A percentile compares a stretch with the other conserved stretches of the same genome.
Conservation (phyloP, 2,888 invertebrate genomes). For the Glyphotaelius pellucidus region DNA sequence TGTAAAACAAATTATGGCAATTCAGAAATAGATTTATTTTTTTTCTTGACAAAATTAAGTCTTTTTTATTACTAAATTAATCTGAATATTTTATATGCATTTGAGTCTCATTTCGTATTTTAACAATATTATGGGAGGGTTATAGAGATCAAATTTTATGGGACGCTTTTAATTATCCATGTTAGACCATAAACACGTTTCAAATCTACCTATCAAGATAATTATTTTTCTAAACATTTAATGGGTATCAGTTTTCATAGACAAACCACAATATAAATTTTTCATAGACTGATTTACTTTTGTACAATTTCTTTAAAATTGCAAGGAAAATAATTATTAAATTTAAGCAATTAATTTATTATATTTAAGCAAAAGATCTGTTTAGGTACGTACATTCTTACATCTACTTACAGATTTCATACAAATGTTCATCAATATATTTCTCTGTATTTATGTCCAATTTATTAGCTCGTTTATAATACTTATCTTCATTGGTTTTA, state of each 20-base stretch:
- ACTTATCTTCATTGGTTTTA: conserved; percentile 62
- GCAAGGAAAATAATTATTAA: background rate
- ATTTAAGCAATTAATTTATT: no score
- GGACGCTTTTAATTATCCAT: background rate
- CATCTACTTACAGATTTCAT: no score
- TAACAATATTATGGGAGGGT: background rate
- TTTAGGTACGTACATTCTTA: no score
- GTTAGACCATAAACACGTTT: background rate
- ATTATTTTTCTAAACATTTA: background rate
- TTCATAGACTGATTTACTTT: background rate
- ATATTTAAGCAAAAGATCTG: no score
- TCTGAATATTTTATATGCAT: conserved; percentile 38
- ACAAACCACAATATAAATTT: background rate
- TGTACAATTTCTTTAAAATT: background rate
- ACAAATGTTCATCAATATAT: no score
- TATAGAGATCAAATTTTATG: conserved; percentile 34
- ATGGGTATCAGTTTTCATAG: background rate
- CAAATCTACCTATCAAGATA: background rate
- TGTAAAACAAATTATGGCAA: conserved; percentile 45
- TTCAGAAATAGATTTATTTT: conserved; percentile 47
- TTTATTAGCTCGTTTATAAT: conserved; percentile 62
- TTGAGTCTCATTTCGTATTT: background rate
- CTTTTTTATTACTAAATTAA: conserved; percentile 39
- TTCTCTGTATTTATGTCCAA: background rate
- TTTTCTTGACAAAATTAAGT: conserved; percentile 17